A percentile compares a stretch with the other conserved stretches of the same genome.
Evolutionary conservation across 1,140 invertebrate genomes (phyloP).

Genomic region (Drosophila yakuba): DNA sequence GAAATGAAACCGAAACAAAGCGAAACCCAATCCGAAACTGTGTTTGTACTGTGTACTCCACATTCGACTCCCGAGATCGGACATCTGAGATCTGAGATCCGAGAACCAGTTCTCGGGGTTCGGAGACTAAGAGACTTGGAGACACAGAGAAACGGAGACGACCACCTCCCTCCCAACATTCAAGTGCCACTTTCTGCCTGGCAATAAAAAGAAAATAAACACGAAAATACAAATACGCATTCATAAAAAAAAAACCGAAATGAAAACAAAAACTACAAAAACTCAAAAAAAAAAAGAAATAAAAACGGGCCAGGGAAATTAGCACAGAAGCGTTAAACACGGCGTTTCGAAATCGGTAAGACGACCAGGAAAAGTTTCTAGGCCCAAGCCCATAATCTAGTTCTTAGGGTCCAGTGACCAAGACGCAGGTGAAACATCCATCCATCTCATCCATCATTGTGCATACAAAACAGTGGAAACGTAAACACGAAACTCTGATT

Average conservation of each 20-base stretch:
- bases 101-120: slow-evolving; percentile 45
- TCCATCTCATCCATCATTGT: slow-evolving; percentile 12
- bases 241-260: slow-evolving; percentile 28
- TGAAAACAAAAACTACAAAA: slow-evolving; percentile 41
- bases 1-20: slow-evolving; percentile 34
- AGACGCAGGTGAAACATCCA: slow-evolving; percentile 7
- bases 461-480: slow-evolving; percentile 19
- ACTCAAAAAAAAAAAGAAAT: slow-evolving; percentile 10
- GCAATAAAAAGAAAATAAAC: slow-evolving; percentile 56
- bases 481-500: slow-evolving; percentile 12
- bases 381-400: slow-evolving; percentile 38
- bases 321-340: slow-evolving; percentile 49
- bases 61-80: slow-evolving; percentile 18
- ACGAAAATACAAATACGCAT: slow-evolving; percentile 49
- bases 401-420: slow-evolving; percentile 24
- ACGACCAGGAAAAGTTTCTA: slow-evolving; percentile 40
- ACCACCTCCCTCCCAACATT: slow-evolving; percentile 24
- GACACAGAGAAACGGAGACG: slow-evolving; percentile 7
- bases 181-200: slow-evolving; percentile 48
- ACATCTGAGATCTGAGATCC: slow-evolving; percentile 10
- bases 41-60: slow-evolving; percentile 17
- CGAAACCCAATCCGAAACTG: slow-evolving; percentile 33
- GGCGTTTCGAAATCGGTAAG: slow-evolving; percentile 30
- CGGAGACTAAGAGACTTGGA: slow-evolving; percentile 4
- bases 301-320: slow-evolving; percentile 40